Evolutionary conservation across 2,113 vertebrate species (phyloP).

Genomic region (Cyphomyrus discorhynchus): DNA sequence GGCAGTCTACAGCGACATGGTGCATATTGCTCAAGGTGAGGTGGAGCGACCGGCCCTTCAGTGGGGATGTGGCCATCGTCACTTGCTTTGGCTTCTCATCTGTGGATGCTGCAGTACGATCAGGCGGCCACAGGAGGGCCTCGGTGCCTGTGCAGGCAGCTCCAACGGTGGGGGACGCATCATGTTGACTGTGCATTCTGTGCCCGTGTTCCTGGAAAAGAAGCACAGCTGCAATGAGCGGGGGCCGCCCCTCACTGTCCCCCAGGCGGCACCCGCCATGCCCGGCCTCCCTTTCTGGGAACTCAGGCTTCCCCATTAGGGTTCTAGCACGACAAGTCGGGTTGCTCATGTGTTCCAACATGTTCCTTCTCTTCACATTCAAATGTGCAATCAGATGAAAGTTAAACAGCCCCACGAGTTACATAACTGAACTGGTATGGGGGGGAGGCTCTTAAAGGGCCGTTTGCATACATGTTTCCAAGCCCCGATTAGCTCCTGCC

Average conservation of each 20-base stretch:
- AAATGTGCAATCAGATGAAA: neutral
- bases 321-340: neutral
- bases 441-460: neutral
- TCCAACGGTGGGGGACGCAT: neutral
- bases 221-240: neutral
- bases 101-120: neutral
- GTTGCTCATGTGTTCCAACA: neutral
- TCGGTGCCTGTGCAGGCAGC: neutral
- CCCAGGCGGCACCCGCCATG: neutral
- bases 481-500: neutral
- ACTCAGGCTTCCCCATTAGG: neutral
- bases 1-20: constrained; percentile 73
- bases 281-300: neutral
- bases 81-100: neutral
- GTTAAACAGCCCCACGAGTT: neutral
- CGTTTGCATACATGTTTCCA: neutral
- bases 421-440: neutral
- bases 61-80: neutral
- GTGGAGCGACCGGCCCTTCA: neutral
- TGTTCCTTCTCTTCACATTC: neutral
- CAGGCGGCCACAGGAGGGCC: constrained; percentile 26
- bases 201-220: neutral
- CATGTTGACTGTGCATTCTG: neutral
- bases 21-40: constrained; percentile 79
- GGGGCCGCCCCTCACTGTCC: neutral